phyloP scores from a whole-genome alignment of 2,113 vertebrate genomes.

The Empidonax traillii region DNA sequence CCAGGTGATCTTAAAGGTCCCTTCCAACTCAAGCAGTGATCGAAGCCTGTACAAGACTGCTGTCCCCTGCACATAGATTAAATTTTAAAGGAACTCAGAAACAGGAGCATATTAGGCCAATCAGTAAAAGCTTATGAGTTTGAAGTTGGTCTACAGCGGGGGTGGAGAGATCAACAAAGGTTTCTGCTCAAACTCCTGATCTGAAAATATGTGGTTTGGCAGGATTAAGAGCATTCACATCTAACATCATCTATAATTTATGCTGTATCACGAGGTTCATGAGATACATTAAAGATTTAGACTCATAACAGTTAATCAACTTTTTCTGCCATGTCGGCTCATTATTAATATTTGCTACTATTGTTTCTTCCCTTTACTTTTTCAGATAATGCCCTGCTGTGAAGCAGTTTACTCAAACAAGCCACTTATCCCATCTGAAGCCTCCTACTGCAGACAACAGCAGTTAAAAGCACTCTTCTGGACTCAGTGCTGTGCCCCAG shows the following conservation, averaged over 20 bases:
- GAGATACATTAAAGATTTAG: background rate
- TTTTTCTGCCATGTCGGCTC: background rate
- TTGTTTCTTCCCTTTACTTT: background rate
- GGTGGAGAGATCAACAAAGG: background rate
- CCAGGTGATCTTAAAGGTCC: background rate
- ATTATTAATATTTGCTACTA: background rate
- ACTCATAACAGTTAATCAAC: background rate
- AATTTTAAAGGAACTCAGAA: background rate
- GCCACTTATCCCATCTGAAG: background rate
- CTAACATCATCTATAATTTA: background rate
- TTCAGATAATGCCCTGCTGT: background rate
- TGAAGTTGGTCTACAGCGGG: background rate
- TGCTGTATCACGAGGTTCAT: background rate
- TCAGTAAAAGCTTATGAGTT: background rate
- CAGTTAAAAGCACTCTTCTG: background rate
- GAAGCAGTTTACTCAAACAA: background rate
- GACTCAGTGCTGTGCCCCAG: background rate
- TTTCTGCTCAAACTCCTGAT: background rate
- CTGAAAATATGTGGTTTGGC: background rate
- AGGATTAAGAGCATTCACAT: background rate
- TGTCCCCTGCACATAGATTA: background rate
- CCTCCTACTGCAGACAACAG: background rate
- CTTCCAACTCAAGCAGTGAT: background rate
- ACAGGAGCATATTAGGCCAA: background rate
- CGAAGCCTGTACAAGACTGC: rapidly evolving